Evolutionary conservation across 2,113 vertebrate genomes (phyloP).

Genomic region (Oreochromis aureus): DNA sequence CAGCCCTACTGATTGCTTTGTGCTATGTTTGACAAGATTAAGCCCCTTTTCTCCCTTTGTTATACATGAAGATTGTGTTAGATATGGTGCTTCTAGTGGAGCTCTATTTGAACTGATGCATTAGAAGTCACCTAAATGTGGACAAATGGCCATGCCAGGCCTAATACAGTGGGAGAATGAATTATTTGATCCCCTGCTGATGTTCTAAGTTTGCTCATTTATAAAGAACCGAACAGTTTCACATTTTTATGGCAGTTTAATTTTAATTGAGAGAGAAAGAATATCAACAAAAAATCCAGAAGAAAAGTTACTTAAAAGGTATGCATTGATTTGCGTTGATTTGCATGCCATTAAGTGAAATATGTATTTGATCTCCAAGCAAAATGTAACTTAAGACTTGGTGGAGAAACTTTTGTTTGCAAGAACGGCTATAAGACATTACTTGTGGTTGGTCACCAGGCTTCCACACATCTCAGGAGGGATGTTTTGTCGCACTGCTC

Average conservation of each 20-base stretch:
- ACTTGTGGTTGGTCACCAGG: background rate
- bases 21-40: constrained; percentile 64
- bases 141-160: background rate
- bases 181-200: background rate
- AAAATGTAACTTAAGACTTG: background rate
- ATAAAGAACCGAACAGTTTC: background rate
- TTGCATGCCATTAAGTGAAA: background rate
- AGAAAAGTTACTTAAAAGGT: background rate
- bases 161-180: background rate
- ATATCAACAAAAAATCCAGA: background rate
- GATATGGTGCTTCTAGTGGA: constrained; percentile 13
- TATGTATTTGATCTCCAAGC: background rate
- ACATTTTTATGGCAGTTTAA: background rate
- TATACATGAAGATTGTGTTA: constrained; percentile 42
- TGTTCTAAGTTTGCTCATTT: background rate
- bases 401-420: background rate
- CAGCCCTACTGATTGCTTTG: constrained; percentile 61
- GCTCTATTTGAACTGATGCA: constrained; percentile 9
- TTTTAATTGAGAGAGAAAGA: background rate
- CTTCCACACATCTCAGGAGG: background rate
- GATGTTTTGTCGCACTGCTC: background rate
- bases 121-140: background rate
- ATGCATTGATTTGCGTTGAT: background rate
- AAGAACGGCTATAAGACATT: background rate
- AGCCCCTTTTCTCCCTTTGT: constrained; percentile 16